phyloP scores from a whole-genome alignment of 2,113 vertebrate species.

The Neolamprologus sp. region DNA sequence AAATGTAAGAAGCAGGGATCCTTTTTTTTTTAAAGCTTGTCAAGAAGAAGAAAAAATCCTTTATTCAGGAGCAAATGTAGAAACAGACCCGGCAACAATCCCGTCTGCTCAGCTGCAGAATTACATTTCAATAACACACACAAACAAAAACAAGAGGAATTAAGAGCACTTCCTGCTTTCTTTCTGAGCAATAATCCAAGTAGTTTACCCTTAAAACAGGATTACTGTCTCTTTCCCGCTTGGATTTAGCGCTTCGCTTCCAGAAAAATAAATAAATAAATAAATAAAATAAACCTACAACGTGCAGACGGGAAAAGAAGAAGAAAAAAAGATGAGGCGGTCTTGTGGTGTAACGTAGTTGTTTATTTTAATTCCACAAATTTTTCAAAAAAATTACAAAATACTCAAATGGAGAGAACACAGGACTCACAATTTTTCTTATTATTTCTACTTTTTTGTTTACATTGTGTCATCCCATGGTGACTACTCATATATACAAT shows the following conservation, averaged over 20 bases:
- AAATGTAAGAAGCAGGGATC: not conserved
- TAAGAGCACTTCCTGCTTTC: not conserved
- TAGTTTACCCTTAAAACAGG: not conserved
- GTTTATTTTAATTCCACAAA: conserved; percentile 99
- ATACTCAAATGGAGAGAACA: conserved; percentile 99
- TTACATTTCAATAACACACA: not conserved
- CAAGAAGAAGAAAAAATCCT: not conserved
- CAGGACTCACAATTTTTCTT: conserved; percentile 97
- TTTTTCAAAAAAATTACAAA: conserved; percentile 99
- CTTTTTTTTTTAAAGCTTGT: not conserved
- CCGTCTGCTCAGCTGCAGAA: conserved; percentile 9
- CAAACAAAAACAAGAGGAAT: not conserved
- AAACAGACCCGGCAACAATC: not conserved
- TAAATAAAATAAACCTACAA: not conserved
- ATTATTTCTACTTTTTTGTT: conserved; percentile 98
- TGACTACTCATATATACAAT: conserved; percentile 99
- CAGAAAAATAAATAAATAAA: not conserved
- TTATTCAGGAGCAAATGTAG: conserved; percentile 15
- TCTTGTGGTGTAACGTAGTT: conserved; percentile 93
- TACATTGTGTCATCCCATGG: conserved; percentile 99
- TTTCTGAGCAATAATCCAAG: not conserved
- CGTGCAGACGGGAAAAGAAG: not conserved
- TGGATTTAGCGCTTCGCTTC: not conserved
- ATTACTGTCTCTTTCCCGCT: not conserved
- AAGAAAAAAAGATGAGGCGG: not conserved